A percentile compares a stretch with the other conserved stretches of the same genome.
Evolutionary conservation across 2,797 vertebrate species (phyloP).

Genomic region (Cirrhinus mrigala): DNA sequence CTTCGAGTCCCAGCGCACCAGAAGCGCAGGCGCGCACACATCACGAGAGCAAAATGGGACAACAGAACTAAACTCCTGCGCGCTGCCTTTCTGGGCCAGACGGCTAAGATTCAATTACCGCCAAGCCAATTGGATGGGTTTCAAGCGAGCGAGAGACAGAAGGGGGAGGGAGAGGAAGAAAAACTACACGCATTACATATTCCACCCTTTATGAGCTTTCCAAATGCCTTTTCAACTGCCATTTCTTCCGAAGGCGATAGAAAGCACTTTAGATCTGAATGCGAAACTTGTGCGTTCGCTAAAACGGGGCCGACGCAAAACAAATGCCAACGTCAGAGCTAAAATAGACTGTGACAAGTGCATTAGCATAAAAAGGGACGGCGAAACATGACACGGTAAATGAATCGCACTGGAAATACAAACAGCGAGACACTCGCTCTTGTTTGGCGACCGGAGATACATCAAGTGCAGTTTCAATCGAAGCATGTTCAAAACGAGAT

Average conservation of each 20-base stretch:
- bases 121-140: constrained; percentile 54
- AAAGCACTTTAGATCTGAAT: constrained; percentile 57
- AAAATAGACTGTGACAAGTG: constrained; percentile 65
- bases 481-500: constrained; percentile 53
- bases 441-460: constrained; percentile 57
- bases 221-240: constrained; percentile 55
- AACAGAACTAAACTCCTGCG: constrained; percentile 51
- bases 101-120: constrained; percentile 59
- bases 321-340: constrained; percentile 57
- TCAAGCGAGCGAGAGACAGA: constrained; percentile 35
- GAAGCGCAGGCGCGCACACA: constrained; percentile 37
- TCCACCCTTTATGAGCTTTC: constrained; percentile 52
- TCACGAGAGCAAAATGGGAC: constrained; percentile 59
- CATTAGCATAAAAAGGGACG: constrained; percentile 61
- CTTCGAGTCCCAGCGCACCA: constrained; percentile 39
- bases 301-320: constrained; percentile 59
- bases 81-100: constrained; percentile 47
- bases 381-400: constrained; percentile 59
- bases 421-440: constrained; percentile 57
- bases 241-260: constrained; percentile 49
- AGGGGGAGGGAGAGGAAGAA: constrained; percentile 20
- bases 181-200: constrained; percentile 50
- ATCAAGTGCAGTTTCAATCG: constrained; percentile 50
- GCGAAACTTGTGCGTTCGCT: constrained; percentile 51
- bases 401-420: constrained; percentile 62